Evolutionary conservation across 2,888 invertebrate species (phyloP).

Genomic region (Carterocephalus palaemon): DNA sequence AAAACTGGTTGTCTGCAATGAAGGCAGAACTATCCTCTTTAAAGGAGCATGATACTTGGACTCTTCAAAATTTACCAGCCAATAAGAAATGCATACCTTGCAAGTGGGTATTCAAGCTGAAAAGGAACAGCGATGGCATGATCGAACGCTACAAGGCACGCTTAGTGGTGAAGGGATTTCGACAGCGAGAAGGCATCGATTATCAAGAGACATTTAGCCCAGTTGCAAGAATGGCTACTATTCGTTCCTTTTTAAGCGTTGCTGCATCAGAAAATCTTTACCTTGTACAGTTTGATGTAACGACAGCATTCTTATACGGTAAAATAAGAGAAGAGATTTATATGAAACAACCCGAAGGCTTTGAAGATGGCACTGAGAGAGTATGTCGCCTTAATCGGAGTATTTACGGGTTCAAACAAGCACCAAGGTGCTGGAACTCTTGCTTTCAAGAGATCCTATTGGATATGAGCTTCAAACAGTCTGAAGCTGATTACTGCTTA

Average conservation of each 20-base stretch:
- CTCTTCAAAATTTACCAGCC: slow-evolving; percentile 29
- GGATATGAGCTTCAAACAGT: slow-evolving; percentile 29
- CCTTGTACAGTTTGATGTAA: slow-evolving; percentile 33
- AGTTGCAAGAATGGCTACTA: slow-evolving; percentile 34
- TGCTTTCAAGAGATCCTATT: slow-evolving; percentile 26
- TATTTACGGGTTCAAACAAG: slow-evolving; percentile 34
- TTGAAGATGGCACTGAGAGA: slow-evolving; percentile 25
- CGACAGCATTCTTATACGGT: slow-evolving; percentile 34
- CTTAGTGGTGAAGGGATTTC: too few species aligned
- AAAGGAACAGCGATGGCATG: slow-evolving; percentile 32
- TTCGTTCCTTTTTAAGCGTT: slow-evolving; percentile 34
- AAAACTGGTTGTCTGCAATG: slow-evolving; percentile 28
- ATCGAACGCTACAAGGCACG: slow-evolving; percentile 32
- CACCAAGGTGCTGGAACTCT: slow-evolving; percentile 31
- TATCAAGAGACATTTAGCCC: slow-evolving; percentile 40
- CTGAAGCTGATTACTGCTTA: slow-evolving; percentile 28
- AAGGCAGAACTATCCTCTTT: slow-evolving; percentile 32
- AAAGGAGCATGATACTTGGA: slow-evolving; percentile 33
- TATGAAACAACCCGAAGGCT: slow-evolving; percentile 33
- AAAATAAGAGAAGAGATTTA: slow-evolving; percentile 32
- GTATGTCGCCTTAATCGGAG: slow-evolving; percentile 37
- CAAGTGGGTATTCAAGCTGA: slow-evolving; percentile 32
- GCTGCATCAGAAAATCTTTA: slow-evolving; percentile 33
- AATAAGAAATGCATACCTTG: slow-evolving; percentile 34
- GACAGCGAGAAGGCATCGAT: too few species aligned